Percentiles rank a stretch among this genome's conserved stretches.
Evolutionary conservation across 2,888 invertebrate species (phyloP).

Genomic region (Eristalis intricaria): DNA sequence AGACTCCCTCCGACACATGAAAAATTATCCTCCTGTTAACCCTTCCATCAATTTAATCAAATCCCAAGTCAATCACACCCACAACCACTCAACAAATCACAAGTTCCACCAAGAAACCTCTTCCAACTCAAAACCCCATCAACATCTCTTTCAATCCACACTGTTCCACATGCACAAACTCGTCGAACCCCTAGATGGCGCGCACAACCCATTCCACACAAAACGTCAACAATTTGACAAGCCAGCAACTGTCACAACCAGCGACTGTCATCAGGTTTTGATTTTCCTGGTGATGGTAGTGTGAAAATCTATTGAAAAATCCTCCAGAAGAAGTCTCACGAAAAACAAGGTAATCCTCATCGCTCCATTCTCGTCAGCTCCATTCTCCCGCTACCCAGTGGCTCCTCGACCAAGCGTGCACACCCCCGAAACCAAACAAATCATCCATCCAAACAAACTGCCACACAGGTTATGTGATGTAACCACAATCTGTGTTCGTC

Average conservation of each 20-base stretch:
- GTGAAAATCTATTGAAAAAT: conserved; percentile 17
- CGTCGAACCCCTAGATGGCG: conserved; percentile 11
- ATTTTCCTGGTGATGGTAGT: conserved; percentile 34
- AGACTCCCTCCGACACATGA: too few relatives aligned
- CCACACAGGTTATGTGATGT: conserved; percentile 65
- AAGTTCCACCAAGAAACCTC: too few relatives aligned
- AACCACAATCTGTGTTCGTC: conserved; percentile 25
- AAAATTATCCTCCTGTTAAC: too few relatives aligned
- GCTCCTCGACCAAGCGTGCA: background rate
- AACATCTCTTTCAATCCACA: background rate
- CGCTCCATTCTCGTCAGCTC: background rate
- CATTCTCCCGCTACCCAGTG: background rate
- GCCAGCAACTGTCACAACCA: background rate
- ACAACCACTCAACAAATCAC: too few relatives aligned
- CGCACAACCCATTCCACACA: background rate
- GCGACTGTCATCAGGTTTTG: conserved; percentile 34
- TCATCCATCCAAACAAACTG: conserved; percentile 22
- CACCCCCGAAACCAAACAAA: background rate
- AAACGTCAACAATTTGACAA: background rate
- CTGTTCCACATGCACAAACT: background rate
- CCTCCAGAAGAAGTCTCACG: background rate
- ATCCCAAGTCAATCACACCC: too few relatives aligned
- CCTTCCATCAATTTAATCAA: too few relatives aligned
- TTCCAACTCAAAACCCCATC: too few relatives aligned
- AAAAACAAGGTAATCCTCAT: conserved; percentile 15